Evolutionary conservation across 2,888 invertebrate species (phyloP), one percentile per base, ranked within the genome.

Genomic region (Nysson spinosus): DNA sequence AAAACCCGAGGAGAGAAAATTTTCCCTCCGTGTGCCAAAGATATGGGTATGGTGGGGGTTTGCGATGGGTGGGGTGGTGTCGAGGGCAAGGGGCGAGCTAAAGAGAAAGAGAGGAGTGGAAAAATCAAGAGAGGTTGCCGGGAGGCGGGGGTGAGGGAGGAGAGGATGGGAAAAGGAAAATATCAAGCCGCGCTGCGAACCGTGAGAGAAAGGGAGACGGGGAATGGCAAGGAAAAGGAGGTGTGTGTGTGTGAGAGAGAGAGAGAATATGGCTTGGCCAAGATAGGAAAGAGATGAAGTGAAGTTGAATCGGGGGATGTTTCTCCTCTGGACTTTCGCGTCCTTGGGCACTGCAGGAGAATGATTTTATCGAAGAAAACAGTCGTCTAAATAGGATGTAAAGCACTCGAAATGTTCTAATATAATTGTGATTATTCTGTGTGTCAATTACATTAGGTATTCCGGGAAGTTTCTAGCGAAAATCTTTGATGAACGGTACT

Each of bases 1-100:
- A 68, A 67, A 43, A 65, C 57, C 61, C 65, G 63, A 56, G 64
- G 71, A 76, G 75, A 75, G 76, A 68, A 78, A 77, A 74, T 75
- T 72, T 69, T 73, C 69, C 73, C 72, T 70, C 44, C 61, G 65
- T 57, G 60, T 24, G 61, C 66, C 51, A 65, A 56, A 14, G 46
- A 40, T 3, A 35, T 17, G 24, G 11, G 16, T 52, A 56, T 11
- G 55, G 26, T 35, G 54, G n/a, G 40, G 30, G n/a, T n/a, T n/a
- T n/a, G n/a, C n/a, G n/a, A n/a, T n/a, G n/a, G n/a, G n/a, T n/a
- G n/a, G n/a, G n/a, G n/a, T n/a, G n/a, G n/a, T n/a, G n/a, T n/a
- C n/a, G n/a, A n/a, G n/a, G n/a, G n/a, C n/a, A n/a, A n/a, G 24
- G 54, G 6, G 34, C 14, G 64, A 54, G 57, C 7, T 43, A 43